Conservation (phyloP, 53 echinoderm and acorn worm genomes). For the Actinopyga echinites region DNA sequence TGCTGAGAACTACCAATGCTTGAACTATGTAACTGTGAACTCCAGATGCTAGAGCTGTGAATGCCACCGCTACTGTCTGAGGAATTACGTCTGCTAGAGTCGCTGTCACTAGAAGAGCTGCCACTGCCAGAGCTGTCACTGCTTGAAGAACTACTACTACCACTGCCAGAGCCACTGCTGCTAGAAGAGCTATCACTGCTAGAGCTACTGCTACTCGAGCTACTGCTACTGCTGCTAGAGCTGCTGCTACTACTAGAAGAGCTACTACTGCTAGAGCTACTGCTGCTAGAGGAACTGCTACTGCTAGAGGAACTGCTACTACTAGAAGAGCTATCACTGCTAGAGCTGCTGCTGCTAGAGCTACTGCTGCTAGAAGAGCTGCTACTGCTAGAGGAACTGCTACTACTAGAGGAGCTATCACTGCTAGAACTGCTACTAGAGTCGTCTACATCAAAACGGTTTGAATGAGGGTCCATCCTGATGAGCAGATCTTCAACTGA, state of each 20-base stretch:
- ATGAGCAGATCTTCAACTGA: neutral
- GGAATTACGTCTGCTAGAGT: no score
- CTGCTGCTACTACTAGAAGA: neutral
- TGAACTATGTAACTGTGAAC: no score
- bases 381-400: neutral
- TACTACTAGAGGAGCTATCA: no score
- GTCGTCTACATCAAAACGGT: neutral
- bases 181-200: neutral
- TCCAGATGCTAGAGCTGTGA: no score
- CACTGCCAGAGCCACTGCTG: neutral
- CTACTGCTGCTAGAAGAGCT: neutral
- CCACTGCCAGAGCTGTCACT: neutral
- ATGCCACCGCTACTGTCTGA: no score
- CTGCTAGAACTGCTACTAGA: neutral
- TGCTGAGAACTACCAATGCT: no score
- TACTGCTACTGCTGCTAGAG: neutral
- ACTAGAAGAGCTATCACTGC: neutral
- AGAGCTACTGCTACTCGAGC: neutral
- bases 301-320: neutral
- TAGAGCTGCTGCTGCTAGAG: neutral
- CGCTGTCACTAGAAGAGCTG: neutral
- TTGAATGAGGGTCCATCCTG: constrained; percentile 17
- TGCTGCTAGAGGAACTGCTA: neutral
- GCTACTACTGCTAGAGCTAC: neutral
- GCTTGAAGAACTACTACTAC: neutral